These are phyloP conservation scores for Grantiella picta DNA, from an alignment of 2,113 vertebrate genomes.

Conservation along the genomic window DNA sequence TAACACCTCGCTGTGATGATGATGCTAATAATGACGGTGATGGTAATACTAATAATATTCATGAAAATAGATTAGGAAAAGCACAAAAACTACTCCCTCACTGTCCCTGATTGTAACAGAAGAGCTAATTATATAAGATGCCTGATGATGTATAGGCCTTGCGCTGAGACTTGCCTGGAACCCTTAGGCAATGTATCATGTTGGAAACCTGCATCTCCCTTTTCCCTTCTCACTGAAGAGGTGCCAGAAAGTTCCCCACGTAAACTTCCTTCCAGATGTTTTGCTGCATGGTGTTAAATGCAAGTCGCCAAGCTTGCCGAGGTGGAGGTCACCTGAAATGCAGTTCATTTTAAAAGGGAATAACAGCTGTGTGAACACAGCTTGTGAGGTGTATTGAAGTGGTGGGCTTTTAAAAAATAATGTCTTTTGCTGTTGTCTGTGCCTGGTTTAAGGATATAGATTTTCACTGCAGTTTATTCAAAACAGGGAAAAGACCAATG, in stretches of 20 bases:
- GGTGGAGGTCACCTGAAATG: background rate
- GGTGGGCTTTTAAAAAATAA: background rate
- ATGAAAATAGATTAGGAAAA: background rate
- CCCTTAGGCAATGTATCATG: background rate
- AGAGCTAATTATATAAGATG: background rate
- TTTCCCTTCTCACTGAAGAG: background rate
- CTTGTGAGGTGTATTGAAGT: background rate
- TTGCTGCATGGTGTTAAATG: background rate
- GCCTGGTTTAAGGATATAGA: background rate
- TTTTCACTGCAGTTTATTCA: background rate
- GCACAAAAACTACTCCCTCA: background rate
- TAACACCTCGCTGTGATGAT: conserved; percentile 4
- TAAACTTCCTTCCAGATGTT: background rate
- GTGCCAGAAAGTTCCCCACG: background rate
- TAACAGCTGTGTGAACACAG: background rate
- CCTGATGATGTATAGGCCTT: background rate
- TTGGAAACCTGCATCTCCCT: background rate
- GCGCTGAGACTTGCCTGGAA: background rate
- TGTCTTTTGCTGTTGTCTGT: background rate
- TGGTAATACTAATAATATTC: background rate
- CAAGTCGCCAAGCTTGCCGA: background rate
- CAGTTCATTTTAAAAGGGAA: background rate
- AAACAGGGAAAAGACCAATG: background rate
- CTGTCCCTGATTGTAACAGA: background rate
- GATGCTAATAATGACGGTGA: background rate